phyloP scores from a whole-genome alignment of 2,888 invertebrate species.

The Tinea trinotella region DNA sequence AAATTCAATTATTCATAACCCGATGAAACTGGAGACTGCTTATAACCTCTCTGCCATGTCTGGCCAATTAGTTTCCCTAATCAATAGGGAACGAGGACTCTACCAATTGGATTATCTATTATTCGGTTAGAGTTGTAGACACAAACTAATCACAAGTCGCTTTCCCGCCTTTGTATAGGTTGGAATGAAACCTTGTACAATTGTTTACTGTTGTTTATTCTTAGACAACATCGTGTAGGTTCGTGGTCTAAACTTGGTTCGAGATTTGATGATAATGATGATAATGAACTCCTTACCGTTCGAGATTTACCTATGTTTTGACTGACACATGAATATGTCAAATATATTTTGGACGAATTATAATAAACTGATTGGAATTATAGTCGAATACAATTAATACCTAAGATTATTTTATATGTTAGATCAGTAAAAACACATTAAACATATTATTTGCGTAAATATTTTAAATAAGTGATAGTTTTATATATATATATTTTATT shows the following conservation, averaged over 20 bases:
- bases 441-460: too few relatives aligned
- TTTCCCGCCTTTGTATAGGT: neutral
- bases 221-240: neutral
- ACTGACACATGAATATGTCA: too few relatives aligned
- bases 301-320: too few relatives aligned
- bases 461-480: too few relatives aligned
- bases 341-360: too few relatives aligned
- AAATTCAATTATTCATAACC: neutral
- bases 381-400: too few relatives aligned
- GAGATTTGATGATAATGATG: too few relatives aligned
- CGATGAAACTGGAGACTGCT: neutral
- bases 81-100: slow-evolving; percentile 33
- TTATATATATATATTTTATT: too few relatives aligned
- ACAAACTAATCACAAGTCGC: slow-evolving; percentile 34
- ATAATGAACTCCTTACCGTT: too few relatives aligned
- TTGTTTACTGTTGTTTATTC: neutral
- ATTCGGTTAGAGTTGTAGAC: slow-evolving; percentile 36
- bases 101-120: slow-evolving; percentile 43
- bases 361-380: too few relatives aligned
- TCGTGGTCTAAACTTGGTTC: neutral
- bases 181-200: neutral
- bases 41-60: neutral
- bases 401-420: too few relatives aligned
- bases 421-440: too few relatives aligned
- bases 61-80: slow-evolving; percentile 21